Evolutionary conservation across 2,888 invertebrate genomes (phyloP).

Genomic region (Stenodera caucasica): DNA sequence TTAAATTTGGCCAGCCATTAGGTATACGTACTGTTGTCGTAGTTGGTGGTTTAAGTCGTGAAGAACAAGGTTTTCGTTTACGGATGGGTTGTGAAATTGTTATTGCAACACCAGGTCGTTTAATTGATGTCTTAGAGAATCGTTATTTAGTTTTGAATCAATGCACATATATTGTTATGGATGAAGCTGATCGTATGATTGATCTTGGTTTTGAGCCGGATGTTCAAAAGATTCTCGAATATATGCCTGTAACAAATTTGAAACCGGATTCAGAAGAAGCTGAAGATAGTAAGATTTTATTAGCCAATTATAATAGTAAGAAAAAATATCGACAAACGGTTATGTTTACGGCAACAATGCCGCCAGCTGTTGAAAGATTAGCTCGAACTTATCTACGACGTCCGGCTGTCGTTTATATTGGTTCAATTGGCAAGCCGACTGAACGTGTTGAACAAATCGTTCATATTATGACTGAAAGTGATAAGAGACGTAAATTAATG

Average conservation of each 20-base stretch:
- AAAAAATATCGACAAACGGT: constrained; percentile 99
- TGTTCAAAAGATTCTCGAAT: constrained; percentile 96
- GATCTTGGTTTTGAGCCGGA: constrained; percentile 99
- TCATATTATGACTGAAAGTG: constrained; percentile 91
- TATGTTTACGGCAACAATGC: constrained; percentile 99
- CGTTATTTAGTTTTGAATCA: constrained; percentile 90
- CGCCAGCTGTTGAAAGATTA: constrained; percentile 93
- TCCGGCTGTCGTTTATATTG: constrained; percentile 96
- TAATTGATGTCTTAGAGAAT: constrained; percentile 98
- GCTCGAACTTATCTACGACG: constrained; percentile 92
- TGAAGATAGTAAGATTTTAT: constrained; percentile 76
- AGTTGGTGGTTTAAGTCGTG: constrained; percentile 96
- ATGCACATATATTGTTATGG: constrained; percentile 96
- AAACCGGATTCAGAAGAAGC: constrained; percentile 99
- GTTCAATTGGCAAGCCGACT: constrained; percentile 92
- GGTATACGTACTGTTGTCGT: constrained; percentile 93
- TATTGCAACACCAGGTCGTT: constrained; percentile 98
- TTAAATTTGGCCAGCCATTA: constrained; percentile 92
- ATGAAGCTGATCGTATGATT: constrained; percentile 99
- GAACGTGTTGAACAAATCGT: constrained; percentile 98
- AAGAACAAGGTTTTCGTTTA: constrained; percentile 97
- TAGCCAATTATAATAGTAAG: constrained; percentile 93
- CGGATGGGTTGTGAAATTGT: constrained; percentile 99
- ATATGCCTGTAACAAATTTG: constrained; percentile 96
- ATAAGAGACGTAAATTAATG: constrained; percentile 95